Base-by-base conservation (phyloP, 2,888 invertebrate species). In the Trissoscelio sp. region DNA sequence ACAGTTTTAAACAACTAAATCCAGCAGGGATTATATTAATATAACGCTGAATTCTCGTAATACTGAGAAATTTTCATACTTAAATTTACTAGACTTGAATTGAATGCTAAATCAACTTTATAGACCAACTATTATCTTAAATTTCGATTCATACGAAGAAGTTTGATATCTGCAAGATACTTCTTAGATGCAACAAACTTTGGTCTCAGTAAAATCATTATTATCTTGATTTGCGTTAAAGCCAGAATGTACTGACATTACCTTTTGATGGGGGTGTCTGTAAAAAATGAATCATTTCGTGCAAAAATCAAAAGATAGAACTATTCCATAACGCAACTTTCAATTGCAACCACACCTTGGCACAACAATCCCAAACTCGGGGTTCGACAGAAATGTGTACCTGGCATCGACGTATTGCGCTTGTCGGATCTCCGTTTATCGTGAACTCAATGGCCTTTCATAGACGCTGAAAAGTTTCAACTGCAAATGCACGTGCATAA, bases 351-450 rank as follows among this genome's bases (percentile, higher is more conserved):
- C 58, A 70, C 58, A 70, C 58, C 70, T 70, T 31, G 22, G 12
- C 48, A 14, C 48, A 34, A 34, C 57, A 70, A 58, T 58, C 37
- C 16, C 31, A 9, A 66, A 39, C 39, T 51, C 14, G 16, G 42
- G 14, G 34, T 34, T 72, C 9, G 55, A 46, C 42, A 37, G 34
- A 66, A 74, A 66, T 14, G 37, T 60, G 60, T 77, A 77, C 69
- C 69, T 69, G 60, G 55, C 60, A 62, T 69, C 34, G 48, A 66
- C 58, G 69, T 53, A 62, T 44, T 39, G 51, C 37, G 7, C 22
- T 60, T 37, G 58, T 12, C 46, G 51, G 39, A 55, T 69, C 69
- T 69, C 77, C 75, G 67, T 75, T 75, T 75, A 75, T 66, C 31
- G 75, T 16, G 5, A 57, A 24, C 42, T 39, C 14, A 51, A 58